Base-by-base conservation (phyloP, 2,888 invertebrate genomes). In the Sicus ferrugineus region DNA sequence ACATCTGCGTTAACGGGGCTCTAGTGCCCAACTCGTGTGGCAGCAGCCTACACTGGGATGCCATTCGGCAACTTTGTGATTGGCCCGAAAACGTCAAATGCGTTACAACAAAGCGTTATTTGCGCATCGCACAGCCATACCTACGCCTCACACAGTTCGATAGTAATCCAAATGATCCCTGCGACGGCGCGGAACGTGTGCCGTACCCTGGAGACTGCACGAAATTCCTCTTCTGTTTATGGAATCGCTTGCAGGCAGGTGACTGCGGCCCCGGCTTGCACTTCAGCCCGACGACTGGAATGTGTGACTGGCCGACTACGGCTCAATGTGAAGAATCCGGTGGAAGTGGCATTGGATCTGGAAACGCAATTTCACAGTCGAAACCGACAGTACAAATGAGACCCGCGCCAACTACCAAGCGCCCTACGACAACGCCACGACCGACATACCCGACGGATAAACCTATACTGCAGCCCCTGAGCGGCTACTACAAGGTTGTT, bases 401-500 rank as follows among this genome's bases (percentile, higher is more conserved):
- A 26, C 81, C 78, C 4, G 79, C 75, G 48, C 81, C 77, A 6
- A 71, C 50, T 5, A 67, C 69, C 26, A 80, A 80, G 7, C 83
- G 76, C 30, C 79, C 81, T 7, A 74, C 78, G 21, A 80, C 83
- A 16, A 81, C 83, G 0, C 71, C 78, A 1, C 73, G 79, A 66
- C 82, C 84, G 7, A 80, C 81, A 0, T 82, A 81, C 68, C 82
- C 80, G 52, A 81, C 82, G 0, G 80, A 83, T 46, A 80, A 79
- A 69, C 79, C 84, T 5, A 69, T 73, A 5, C 86, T 86, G 71
- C 86, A 84, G 66, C 89, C 86, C 61, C 82, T 90, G 72, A 85
- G 88, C 81, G 93, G 92, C 21, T 88, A 90, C 70, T 94, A 90
- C 82, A 94, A 94, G 84, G 88, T 95, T 0, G 93, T 95, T 0